Percentiles rank a stretch among this genome's conserved stretches.
Evolutionary conservation across 2,888 invertebrate species (phyloP).

Genomic region (Romanomermis culicivorax): DNA sequence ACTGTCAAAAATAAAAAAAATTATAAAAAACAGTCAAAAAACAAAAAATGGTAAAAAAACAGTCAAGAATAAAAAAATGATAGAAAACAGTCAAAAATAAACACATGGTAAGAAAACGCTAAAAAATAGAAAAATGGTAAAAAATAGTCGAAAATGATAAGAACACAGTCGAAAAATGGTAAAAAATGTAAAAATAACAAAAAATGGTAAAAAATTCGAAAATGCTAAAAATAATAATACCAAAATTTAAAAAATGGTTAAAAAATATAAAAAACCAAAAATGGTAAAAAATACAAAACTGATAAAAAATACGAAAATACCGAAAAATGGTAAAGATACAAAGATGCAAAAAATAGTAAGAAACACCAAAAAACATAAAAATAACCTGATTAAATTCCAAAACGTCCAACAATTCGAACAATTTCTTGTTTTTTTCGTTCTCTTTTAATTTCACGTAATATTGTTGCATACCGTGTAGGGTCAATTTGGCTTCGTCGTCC

Average conservation of each 20-base stretch:
- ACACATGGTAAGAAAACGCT: not conserved
- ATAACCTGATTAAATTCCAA: constrained; percentile 91
- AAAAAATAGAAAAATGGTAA: not conserved
- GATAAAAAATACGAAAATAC: not conserved
- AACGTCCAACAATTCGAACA: constrained; percentile 90
- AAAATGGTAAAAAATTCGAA: not conserved
- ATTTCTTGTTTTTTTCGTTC: constrained; percentile 94
- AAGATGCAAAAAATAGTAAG: constrained; percentile 16
- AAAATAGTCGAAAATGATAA: no score
- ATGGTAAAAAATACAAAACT: no score
- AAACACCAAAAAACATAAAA: constrained; percentile 10
- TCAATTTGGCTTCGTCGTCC: constrained; percentile 96
- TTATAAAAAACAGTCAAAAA: no score
- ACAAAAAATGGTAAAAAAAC: no score
- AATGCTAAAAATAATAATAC: no score
- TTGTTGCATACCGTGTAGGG: constrained; percentile 90
- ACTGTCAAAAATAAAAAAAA: no score
- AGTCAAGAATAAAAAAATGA: no score
- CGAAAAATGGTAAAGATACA: not conserved
- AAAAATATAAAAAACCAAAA: no score
- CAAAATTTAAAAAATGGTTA: no score
- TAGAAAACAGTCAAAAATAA: no score
- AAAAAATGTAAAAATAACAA: constrained; percentile 36
- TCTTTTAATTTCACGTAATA: constrained; percentile 98
- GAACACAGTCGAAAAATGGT: not conserved